Conservation (phyloP, 2,888 invertebrate species). For the Tridacna gigas region DNA sequence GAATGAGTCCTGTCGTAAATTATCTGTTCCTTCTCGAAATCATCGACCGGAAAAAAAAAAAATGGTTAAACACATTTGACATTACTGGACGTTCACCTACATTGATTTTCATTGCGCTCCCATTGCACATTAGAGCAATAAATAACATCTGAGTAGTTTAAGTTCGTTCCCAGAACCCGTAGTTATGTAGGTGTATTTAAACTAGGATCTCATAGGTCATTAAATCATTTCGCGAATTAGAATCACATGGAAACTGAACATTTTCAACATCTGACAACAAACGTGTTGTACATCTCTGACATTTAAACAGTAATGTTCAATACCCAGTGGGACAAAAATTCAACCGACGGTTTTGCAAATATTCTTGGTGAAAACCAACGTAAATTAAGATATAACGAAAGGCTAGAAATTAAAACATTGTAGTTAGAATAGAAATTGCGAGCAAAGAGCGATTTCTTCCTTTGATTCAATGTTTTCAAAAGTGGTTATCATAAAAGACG, state of each 20-base stretch:
- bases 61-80: no score
- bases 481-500: neutral
- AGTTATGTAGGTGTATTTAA: neutral
- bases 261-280: neutral
- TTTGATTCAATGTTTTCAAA: neutral
- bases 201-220: neutral
- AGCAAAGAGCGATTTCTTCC: neutral
- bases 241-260: neutral
- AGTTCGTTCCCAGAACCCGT: neutral
- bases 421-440: neutral
- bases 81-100: no score
- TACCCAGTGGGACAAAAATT: no score
- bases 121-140: neutral
- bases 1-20: no score
- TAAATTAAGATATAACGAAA: neutral
- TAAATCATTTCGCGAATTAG: slow-evolving; percentile 1
- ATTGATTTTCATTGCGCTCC: neutral
- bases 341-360: no score
- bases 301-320: no score
- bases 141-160: slow-evolving; percentile 8
- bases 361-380: neutral
- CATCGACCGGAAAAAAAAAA: no score
- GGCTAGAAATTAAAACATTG: neutral
- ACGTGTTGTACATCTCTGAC: neutral
- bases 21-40: no score